phyloP scores from a whole-genome alignment of 1,140 invertebrate genomes.

The Drosophila nigromelanica region DNA sequence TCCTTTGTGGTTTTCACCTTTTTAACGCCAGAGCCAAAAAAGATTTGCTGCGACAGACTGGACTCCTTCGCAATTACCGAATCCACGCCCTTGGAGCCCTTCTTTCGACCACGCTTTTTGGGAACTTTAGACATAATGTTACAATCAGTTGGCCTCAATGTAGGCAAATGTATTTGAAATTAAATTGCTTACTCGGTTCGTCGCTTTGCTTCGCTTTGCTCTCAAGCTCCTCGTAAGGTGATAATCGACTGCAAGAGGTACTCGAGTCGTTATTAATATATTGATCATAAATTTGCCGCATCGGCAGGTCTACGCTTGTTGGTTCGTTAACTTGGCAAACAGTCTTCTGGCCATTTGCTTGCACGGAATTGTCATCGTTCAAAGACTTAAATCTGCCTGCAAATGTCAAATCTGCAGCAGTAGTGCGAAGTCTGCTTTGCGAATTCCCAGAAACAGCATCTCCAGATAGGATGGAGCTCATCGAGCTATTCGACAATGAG shows the following conservation, averaged over 20 bases:
- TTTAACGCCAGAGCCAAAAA: constrained; percentile 85
- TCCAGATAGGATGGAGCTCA: constrained; percentile 75
- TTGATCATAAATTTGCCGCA: constrained; percentile 33
- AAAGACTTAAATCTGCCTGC: constrained; percentile 70
- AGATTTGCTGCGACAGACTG: constrained; percentile 72
- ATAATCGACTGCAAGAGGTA: constrained; percentile 62
- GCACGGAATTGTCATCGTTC: constrained; percentile 18
- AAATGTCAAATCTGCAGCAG: constrained; percentile 68
- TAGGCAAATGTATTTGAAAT: constrained; percentile 1
- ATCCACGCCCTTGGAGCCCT: constrained; percentile 87
- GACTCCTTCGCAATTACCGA: constrained; percentile 76
- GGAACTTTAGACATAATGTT: constrained; percentile 49
- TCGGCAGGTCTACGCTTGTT: constrained; percentile 9
- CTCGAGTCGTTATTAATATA: constrained; percentile 57
- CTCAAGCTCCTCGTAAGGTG: constrained; percentile 45
- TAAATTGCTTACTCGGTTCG: constrained; percentile 21
- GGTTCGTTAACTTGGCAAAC: constrained; percentile 24
- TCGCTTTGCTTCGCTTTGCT: constrained; percentile 26
- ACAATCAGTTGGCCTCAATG: constrained; percentile 1
- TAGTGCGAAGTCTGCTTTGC: constrained; percentile 33
- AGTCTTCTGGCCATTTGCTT: constrained; percentile 16
- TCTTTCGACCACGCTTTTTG: constrained; percentile 88
- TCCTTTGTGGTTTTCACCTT: constrained; percentile 94
- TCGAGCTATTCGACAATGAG: constrained; percentile 78
- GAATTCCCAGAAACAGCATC: constrained; percentile 48